phyloP scores from a whole-genome alignment of 1,140 invertebrate genomes.

The Drusus annulatus region DNA sequence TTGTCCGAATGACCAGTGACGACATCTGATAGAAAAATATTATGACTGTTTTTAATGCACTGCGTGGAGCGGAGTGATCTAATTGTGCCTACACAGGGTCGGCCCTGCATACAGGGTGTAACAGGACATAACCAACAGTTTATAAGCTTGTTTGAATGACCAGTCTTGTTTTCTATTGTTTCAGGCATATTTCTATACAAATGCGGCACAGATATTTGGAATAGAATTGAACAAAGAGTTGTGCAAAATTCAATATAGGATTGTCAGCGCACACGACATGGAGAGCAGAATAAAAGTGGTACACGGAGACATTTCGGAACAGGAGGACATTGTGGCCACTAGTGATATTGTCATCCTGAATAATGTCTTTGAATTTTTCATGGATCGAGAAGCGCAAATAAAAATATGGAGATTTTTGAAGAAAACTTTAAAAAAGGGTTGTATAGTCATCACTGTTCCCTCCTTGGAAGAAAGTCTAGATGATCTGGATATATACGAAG shows the following conservation, averaged over 20 bases:
- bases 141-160: no score
- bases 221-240: constrained; percentile 82
- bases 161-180: constrained; percentile 58
- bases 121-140: no score
- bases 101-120: no score
- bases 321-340: constrained; percentile 70
- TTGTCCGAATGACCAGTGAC: no score
- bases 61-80: no score
- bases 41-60: no score
- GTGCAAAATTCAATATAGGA: constrained; percentile 75
- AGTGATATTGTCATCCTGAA: constrained; percentile 76
- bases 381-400: constrained; percentile 71
- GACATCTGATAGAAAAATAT: no score
- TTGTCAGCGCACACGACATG: constrained; percentile 74
- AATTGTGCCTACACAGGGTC: no score
- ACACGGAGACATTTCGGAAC: constrained; percentile 73
- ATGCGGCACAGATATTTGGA: constrained; percentile 75
- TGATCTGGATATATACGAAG: constrained; percentile 70
- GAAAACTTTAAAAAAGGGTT: constrained; percentile 71
- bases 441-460: constrained; percentile 74
- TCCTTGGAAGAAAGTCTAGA: constrained; percentile 71
- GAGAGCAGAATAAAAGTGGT: constrained; percentile 73
- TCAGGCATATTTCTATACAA: constrained; percentile 78
- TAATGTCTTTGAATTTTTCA: constrained; percentile 80
- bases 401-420: constrained; percentile 76